Conservation (phyloP, 2,113 vertebrate species). For the Ctenomys sociabilis region DNA sequence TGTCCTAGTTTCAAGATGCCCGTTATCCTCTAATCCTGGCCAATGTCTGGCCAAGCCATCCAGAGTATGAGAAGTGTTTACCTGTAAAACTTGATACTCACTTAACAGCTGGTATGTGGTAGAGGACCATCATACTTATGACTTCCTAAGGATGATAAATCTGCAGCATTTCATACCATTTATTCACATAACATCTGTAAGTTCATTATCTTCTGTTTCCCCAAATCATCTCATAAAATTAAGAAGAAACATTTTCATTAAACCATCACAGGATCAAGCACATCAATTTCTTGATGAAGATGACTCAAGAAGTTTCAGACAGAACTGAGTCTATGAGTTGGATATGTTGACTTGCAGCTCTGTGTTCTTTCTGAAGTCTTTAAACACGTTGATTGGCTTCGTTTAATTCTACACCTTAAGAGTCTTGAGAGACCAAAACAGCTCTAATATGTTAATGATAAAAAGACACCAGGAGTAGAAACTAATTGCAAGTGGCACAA, state of each 20-base stretch:
- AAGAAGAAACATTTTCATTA: constrained; percentile 28
- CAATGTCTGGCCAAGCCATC: neutral
- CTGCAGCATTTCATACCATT: neutral
- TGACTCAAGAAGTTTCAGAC: neutral
- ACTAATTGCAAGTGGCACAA: neutral
- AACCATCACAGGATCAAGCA: neutral
- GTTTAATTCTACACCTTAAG: neutral
- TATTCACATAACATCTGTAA: neutral
- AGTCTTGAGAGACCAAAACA: neutral
- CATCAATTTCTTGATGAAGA: neutral
- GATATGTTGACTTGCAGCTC: neutral
- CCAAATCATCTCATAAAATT: neutral
- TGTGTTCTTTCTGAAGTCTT: neutral
- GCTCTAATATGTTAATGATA: neutral
- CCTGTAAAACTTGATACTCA: neutral
- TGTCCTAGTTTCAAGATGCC: neutral
- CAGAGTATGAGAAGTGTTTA: neutral
- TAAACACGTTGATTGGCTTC: neutral
- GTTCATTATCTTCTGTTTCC: neutral
- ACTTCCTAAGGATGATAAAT: neutral
- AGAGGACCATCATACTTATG: neutral
- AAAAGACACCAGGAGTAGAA: neutral
- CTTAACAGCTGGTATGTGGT: neutral
- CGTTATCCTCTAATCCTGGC: neutral
- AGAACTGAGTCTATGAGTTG: neutral